These are phyloP conservation scores for Malurus alboscapulatus DNA, from an alignment of 2,113 vertebrate species.

Conservation along the genomic window DNA sequence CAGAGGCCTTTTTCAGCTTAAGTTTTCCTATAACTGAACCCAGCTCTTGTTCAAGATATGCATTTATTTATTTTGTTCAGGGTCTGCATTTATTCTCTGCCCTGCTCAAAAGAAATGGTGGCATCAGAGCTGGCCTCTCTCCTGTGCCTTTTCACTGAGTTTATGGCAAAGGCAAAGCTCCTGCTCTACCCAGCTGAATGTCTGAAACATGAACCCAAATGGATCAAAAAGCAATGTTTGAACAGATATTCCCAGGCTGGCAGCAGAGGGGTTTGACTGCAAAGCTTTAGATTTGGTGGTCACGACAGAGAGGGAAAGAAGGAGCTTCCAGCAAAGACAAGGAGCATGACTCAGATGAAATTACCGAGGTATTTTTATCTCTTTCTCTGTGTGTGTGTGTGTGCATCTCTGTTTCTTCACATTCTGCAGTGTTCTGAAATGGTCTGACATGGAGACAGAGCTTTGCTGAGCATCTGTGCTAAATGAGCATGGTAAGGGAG, in stretches of 20 bases:
- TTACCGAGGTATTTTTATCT: background rate
- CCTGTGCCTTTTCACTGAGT: background rate
- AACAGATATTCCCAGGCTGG: background rate
- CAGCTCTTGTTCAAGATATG: too few relatives aligned
- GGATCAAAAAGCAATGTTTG: background rate
- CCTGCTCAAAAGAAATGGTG: background rate
- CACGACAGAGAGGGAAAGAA: background rate
- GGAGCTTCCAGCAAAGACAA: accelerated
- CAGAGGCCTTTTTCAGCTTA: too few relatives aligned
- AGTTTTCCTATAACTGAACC: too few relatives aligned
- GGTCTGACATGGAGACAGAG: conserved; percentile 31
- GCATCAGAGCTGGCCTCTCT: background rate
- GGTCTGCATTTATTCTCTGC: background rate
- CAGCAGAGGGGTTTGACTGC: background rate
- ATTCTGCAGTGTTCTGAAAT: background rate
- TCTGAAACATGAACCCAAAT: background rate
- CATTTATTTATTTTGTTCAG: background rate
- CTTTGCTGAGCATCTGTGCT: conserved; percentile 58
- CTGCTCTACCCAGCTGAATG: background rate
- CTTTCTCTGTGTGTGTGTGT: background rate
- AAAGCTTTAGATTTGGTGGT: background rate
- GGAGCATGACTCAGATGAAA: conserved; percentile 2
- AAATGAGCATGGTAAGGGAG: conserved; percentile 23
- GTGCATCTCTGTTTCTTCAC: background rate
- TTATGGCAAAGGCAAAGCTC: background rate